Percentiles rank a stretch among this genome's conserved stretches.
phyloP scores from a whole-genome alignment of 92 coral and sea anemone species.

The Epizoanthus rinbou region DNA sequence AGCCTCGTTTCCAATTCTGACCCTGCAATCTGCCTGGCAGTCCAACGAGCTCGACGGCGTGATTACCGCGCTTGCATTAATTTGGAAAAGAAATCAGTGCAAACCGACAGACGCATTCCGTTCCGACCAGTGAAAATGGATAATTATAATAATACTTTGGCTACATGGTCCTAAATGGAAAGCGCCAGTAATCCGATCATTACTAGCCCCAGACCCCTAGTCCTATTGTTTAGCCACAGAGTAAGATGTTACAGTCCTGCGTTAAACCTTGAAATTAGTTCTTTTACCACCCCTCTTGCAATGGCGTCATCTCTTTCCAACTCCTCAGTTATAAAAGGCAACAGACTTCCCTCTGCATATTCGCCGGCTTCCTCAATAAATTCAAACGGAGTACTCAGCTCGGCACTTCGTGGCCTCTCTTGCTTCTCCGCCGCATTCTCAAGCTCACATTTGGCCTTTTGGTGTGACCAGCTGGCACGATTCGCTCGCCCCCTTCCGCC shows the following conservation, averaged over 20 bases:
- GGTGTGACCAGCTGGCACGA: slow-evolving; percentile 82
- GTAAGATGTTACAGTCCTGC: slow-evolving; percentile 1
- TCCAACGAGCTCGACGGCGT: no score
- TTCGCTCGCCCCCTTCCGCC: slow-evolving; percentile 57
- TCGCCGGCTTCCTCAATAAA: slow-evolving; percentile 68
- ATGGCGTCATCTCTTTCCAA: slow-evolving; percentile 76
- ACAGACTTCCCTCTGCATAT: slow-evolving; percentile 59
- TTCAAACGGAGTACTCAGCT: slow-evolving; percentile 60
- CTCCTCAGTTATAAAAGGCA: slow-evolving; percentile 68
- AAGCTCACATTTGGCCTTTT: slow-evolving; percentile 67
- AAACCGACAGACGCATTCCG: no score
- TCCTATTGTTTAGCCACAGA: not conserved
- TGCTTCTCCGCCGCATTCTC: slow-evolving; percentile 52
- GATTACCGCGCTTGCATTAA: no score
- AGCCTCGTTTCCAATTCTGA: no score
- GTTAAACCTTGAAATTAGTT: slow-evolving; percentile 70
- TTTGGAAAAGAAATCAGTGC: no score
- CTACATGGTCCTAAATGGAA: no score
- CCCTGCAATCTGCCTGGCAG: no score
- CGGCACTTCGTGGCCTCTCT: slow-evolving; percentile 73
- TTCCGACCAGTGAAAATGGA: not conserved
- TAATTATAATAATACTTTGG: not conserved
- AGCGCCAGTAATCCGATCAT: not conserved
- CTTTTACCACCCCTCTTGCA: slow-evolving; percentile 73
- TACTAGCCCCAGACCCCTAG: not conserved